Evolutionary conservation across 2,113 vertebrate species (phyloP), one percentile per base, ranked within the genome.

Genomic region (Podarcis cretensis): DNA sequence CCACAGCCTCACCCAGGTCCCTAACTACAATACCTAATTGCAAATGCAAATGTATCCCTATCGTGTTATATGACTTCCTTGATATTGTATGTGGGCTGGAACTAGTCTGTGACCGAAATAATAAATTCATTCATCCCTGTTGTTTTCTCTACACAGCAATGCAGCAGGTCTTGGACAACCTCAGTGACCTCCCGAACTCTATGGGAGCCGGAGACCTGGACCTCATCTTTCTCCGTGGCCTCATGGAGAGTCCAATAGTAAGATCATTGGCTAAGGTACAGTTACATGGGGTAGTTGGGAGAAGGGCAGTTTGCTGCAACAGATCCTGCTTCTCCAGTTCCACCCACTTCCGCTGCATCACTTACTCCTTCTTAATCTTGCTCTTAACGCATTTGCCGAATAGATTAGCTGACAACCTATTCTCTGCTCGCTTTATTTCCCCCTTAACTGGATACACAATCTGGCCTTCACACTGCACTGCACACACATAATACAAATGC

Each of bases 201-300:
- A 98, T 98, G 0, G 98, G 98, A 1, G 98, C 98, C 30, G 98
- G 98, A 0, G 98, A 98, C 95, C 96, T 99, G 93, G 98, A 99
- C 92, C 97, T 99, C 92, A 98, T 99, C 96, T 99, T 99, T 96
- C 98, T 99, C 73, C 98, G 98, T 20, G 98, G 98, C 94, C 98
- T 99, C 96, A 99, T 99, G 98, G 98, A 99, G 96, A 99, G 98
- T 93, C 98, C 98, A 57, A 98, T 98, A 95, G 98, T 99, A 85
- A 97, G 98, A 91, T 96, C 96, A 40, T 87, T 95, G 90, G 94
- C 94, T 48, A 96, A 96, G 94, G 92, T 96, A 92, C 32, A 16
- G 91, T 78, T 77, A 23, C 59, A 1, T 2, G 21, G 66, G 79
- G 85, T 16, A 81, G 89, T 12, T 9, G 81, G 83, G 3, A 23